These are phyloP conservation scores for Papilio gigon DNA, from an alignment of 2,888 invertebrate genomes.

Conservation along the genomic window DNA sequence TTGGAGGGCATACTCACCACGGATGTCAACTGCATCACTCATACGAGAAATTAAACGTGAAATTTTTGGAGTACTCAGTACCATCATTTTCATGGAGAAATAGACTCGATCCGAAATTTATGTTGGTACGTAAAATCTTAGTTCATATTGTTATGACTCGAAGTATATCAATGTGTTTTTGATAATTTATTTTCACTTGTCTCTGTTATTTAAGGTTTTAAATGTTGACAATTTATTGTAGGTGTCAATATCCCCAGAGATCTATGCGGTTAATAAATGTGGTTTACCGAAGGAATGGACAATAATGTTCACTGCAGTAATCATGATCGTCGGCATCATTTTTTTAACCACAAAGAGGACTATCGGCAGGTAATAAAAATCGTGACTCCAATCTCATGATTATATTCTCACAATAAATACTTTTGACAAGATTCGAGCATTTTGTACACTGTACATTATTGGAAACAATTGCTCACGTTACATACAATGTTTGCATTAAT, in stretches of 20 bases:
- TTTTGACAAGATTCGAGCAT: conserved; percentile 80
- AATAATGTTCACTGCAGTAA: conserved; percentile 58
- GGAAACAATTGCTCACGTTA: conserved; percentile 44
- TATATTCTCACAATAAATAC: conserved; percentile 81
- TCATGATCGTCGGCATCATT: conserved; percentile 53
- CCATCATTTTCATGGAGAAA: conserved; percentile 99
- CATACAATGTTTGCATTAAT: conserved; percentile 12
- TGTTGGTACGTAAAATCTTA: conserved; percentile 84
- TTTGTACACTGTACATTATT: conserved; percentile 72
- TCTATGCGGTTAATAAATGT: conserved; percentile 66
- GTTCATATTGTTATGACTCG: too few relatives aligned
- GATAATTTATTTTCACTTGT: too few relatives aligned
- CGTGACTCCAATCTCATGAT: conserved; percentile 62
- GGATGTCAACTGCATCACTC: conserved; percentile 87
- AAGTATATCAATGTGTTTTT: too few relatives aligned
- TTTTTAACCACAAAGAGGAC: conserved; percentile 48
- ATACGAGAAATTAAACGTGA: conserved; percentile 52
- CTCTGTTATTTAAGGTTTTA: background rate
- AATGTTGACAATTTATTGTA: conserved; percentile 50
- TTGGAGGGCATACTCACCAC: conserved; percentile 97
- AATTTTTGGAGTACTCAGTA: conserved; percentile 89
- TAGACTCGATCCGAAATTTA: conserved; percentile 93
- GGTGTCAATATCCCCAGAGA: conserved; percentile 62
- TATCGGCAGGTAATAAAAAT: conserved; percentile 52
- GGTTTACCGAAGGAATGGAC: conserved; percentile 66